A percentile compares a stretch with the other conserved stretches of the same genome.
phyloP scores from a whole-genome alignment of 2,888 invertebrate genomes.

The Troglohyphantes excavatus region DNA sequence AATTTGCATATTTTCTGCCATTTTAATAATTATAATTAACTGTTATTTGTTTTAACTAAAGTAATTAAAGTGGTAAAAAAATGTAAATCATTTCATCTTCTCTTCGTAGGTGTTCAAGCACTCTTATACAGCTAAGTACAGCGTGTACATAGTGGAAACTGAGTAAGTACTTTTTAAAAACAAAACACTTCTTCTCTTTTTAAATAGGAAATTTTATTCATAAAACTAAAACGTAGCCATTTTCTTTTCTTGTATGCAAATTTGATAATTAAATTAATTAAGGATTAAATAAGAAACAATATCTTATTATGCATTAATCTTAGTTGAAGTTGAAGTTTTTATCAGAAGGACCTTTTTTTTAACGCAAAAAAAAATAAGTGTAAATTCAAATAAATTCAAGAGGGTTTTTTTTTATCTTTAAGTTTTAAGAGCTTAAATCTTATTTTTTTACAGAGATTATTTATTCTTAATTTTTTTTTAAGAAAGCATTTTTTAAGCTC shows the following conservation, averaged over 20 bases:
- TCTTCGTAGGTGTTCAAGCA: constrained; percentile 82
- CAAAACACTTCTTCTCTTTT: background rate
- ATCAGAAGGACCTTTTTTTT: background rate
- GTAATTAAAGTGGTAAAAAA: background rate
- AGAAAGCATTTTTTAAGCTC: background rate
- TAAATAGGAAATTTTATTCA: background rate
- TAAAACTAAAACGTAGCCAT: background rate
- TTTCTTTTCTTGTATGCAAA: background rate
- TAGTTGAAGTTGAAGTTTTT: background rate
- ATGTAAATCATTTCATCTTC: background rate
- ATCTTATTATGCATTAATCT: background rate
- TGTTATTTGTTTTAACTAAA: too few relatives aligned
- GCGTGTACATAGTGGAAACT: constrained; percentile 80
- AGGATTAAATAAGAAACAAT: background rate
- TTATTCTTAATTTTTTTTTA: background rate
- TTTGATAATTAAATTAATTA: background rate
- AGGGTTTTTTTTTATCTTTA: background rate
- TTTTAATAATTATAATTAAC: too few relatives aligned
- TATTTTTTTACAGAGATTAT: too few relatives aligned
- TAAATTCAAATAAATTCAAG: background rate
- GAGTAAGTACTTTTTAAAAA: constrained; percentile 64
- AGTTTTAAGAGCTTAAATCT: too few relatives aligned
- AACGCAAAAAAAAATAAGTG: too few relatives aligned
- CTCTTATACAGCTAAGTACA: constrained; percentile 82
- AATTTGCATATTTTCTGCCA: too few relatives aligned